Evolutionary conservation across 2,888 invertebrate species (phyloP).

Genomic region (Agapostemon virescens): DNA sequence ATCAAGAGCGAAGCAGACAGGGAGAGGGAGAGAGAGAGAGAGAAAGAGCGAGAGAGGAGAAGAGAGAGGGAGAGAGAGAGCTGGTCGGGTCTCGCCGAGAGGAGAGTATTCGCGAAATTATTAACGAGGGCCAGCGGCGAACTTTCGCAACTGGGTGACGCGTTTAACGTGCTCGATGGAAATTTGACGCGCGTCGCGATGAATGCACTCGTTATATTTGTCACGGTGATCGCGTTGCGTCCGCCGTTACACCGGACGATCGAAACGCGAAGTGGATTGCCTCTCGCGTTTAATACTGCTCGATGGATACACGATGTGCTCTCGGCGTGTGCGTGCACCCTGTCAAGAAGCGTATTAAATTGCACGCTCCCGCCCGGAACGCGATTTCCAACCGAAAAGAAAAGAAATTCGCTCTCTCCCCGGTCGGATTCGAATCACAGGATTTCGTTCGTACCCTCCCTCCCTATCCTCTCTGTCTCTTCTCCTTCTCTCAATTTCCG

Average conservation of each 20-base stretch:
- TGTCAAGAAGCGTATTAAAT: conserved; percentile 4
- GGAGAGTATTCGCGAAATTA: conserved; percentile 40
- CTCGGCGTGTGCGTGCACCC: background rate
- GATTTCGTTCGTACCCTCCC: background rate
- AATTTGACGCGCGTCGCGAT: conserved; percentile 46
- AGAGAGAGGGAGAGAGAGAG: background rate
- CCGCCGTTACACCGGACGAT: conserved; percentile 28
- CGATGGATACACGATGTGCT: conserved; percentile 8
- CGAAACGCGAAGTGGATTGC: conserved; percentile 8
- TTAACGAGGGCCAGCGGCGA: conserved; percentile 48
- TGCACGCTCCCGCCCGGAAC: background rate
- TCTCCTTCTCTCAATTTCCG: background rate
- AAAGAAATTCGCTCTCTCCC: background rate
- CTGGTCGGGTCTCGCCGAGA: background rate
- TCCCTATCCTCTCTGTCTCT: too few relatives aligned
- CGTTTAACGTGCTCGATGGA: conserved; percentile 41
- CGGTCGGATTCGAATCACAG: background rate
- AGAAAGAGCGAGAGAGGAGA: background rate
- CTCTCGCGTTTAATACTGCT: conserved; percentile 18
- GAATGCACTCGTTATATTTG: conserved; percentile 52
- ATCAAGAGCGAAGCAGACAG: conserved; percentile 20
- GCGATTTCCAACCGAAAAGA: background rate
- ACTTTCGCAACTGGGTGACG: conserved; percentile 48
- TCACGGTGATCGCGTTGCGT: conserved; percentile 23
- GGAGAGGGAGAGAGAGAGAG: background rate